Base-by-base conservation (phyloP, 2,797 vertebrate species). In the Chrysocyon brachyurus region DNA sequence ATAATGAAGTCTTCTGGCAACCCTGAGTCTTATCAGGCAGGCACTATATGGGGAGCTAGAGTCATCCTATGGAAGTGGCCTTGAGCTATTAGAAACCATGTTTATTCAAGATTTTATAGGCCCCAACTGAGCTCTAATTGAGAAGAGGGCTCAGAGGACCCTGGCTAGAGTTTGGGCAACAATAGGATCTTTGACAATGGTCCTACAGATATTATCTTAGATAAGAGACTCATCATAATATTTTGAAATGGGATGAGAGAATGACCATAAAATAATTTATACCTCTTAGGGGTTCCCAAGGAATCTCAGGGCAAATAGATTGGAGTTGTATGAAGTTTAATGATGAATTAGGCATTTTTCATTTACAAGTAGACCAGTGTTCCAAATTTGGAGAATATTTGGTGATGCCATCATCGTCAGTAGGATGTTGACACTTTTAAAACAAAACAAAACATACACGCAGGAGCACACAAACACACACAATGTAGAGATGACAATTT, bases 401-500 rank as follows among this genome's bases (percentile, higher is more conserved):
- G 22, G 22, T n/a, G 19, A 33, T 68, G 64, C 33, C 24, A 2
- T 61, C 73, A 31, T 52, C 52, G 46, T 33, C 15, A 15, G 31
- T 56, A 52, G 16, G 28, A 63, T 21, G 36, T 15, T 56, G 73
- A 82, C 54, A 36, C 22, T 46, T 84, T 46, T 46, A 68, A 85
- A 93, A 22, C 21, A 68, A 85, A 79, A n/a, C 1, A n/a, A 89
- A 92, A 61, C 36, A 0, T 19, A 9, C 15, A 14, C 5, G 19
- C 11, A 4, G 31, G 4, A 26, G 24, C 12, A 2, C 24, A 3
- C 1, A 2, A 9, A 8, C 56, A 14, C 26, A 4, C 7, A 31
- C 2, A 16, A 11, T 15, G 10, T 28, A 40, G 59, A 52, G n/a
- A 68, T 0, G 12, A 63, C 16, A 2, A 21, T 7, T 22, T 19